A percentile compares a stretch with the other conserved stretches of the same genome.
phyloP scores from a whole-genome alignment of 2,113 vertebrate species.

The Misgurnus anguillicaudatus region DNA sequence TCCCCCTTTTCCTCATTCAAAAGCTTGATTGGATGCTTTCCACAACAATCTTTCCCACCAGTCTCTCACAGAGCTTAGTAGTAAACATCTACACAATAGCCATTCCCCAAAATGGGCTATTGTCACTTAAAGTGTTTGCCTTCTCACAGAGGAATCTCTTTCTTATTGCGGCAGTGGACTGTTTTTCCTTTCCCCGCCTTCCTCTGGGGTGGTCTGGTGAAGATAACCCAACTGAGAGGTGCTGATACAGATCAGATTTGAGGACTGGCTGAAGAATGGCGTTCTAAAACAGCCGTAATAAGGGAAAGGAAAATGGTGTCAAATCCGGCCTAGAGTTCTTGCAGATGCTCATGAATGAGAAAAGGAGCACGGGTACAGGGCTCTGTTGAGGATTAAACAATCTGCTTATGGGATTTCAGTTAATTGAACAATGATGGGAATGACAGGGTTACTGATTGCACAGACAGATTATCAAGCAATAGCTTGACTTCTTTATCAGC shows the following conservation, averaged over 20 bases:
- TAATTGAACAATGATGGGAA: neutral
- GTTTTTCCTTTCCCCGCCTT: constrained; percentile 20
- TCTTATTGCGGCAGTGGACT: constrained; percentile 12
- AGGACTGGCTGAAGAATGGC: constrained; percentile 41
- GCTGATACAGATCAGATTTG: constrained; percentile 55
- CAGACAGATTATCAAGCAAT: neutral
- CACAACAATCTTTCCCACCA: constrained; percentile 32
- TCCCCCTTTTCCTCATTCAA: constrained; percentile 33
- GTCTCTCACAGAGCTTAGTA: constrained; percentile 1
- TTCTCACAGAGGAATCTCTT: constrained; percentile 31
- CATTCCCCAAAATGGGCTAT: neutral
- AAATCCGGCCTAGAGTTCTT: neutral
- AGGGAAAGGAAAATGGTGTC: neutral
- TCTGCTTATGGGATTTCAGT: constrained; percentile 2
- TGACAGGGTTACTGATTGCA: neutral
- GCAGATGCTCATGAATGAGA: constrained; percentile 8
- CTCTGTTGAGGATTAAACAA: neutral
- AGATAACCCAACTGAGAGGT: constrained; percentile 50
- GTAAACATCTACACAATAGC: constrained; percentile 13
- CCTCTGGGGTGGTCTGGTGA: constrained; percentile 55
- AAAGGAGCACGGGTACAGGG: neutral
- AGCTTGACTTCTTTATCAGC: neutral
- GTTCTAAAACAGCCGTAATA: constrained; percentile 46
- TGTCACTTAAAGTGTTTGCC: constrained; percentile 13
- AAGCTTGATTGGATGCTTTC: constrained; percentile 44